A percentile compares a stretch with the other conserved stretches of the same genome.
Conservation (phyloP, 2,888 invertebrate genomes). For the Meiosimyza decipiens region DNA sequence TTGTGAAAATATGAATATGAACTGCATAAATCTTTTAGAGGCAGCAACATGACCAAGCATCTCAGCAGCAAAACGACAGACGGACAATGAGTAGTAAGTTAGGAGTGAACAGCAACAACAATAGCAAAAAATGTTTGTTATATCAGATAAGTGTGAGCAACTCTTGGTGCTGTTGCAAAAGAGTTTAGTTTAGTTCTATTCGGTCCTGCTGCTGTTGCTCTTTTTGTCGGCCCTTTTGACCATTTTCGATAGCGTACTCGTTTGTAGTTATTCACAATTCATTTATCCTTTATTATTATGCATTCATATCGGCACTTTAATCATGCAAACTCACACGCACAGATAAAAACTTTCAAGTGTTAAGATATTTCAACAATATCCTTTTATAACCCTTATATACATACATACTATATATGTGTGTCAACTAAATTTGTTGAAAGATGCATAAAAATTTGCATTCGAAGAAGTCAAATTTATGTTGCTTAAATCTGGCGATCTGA, state of each 20-base stretch:
- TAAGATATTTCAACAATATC: no score
- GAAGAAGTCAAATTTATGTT: no score
- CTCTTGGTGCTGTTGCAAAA: not conserved
- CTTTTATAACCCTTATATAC: no score
- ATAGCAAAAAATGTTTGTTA: not conserved
- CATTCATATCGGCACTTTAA: constrained; percentile 42
- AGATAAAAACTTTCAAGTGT: not conserved
- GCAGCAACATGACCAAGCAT: constrained; percentile 49
- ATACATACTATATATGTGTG: no score
- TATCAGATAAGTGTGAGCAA: not conserved
- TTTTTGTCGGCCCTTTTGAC: constrained; percentile 10
- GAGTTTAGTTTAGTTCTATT: no score
- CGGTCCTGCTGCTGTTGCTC: not conserved
- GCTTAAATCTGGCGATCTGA: no score
- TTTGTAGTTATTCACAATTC: constrained; percentile 34
- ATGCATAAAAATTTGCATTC: no score
- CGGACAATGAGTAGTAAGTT: not conserved
- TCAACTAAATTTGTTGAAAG: no score
- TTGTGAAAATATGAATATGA: constrained; percentile 62
- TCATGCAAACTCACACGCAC: constrained; percentile 29
- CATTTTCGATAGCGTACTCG: constrained; percentile 28
- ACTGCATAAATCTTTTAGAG: constrained; percentile 63
- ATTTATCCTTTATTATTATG: constrained; percentile 42
- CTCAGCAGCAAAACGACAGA: constrained; percentile 2
- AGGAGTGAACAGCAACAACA: not conserved